Evolutionary conservation across 2,113 vertebrate genomes (phyloP).

Genomic region (Anhinga rufa): DNA sequence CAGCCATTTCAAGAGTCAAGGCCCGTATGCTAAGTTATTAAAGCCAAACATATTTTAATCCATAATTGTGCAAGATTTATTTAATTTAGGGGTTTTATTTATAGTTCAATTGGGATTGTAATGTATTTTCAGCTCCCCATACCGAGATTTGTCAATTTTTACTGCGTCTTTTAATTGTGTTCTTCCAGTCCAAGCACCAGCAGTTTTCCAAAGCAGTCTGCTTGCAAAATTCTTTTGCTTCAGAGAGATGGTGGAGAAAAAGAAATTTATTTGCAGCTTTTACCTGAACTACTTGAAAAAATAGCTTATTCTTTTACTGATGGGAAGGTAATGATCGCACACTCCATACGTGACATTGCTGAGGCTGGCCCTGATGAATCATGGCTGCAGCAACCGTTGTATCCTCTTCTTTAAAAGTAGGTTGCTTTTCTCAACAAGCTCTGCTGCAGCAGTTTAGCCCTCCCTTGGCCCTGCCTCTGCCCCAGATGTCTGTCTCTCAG

Average conservation of each 20-base stretch:
- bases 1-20: conserved; percentile 54
- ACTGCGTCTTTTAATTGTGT: conserved; percentile 74
- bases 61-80: conserved; percentile 80
- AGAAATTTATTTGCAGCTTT: background rate
- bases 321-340: background rate
- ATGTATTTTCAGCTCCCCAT: conserved; percentile 70
- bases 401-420: background rate
- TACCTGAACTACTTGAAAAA: background rate
- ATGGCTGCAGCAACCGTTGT: background rate
- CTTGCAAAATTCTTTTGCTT: conserved; percentile 23
- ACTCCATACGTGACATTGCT: background rate
- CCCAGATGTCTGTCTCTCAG: background rate
- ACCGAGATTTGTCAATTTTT: conserved; percentile 77
- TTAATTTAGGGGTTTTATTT: conserved; percentile 78
- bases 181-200: conserved; percentile 68
- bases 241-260: background rate
- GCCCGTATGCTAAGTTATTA: conserved; percentile 69
- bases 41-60: conserved; percentile 78
- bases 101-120: conserved; percentile 76
- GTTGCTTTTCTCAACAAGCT: background rate
- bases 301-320: background rate
- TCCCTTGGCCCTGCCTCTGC: background rate
- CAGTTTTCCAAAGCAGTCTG: conserved; percentile 60
- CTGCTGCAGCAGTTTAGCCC: background rate
- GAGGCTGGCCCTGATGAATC: background rate